Evolutionary conservation across 35 echinoderm and acorn worm species (phyloP).

Genomic region (Stichopus chloronotus): DNA sequence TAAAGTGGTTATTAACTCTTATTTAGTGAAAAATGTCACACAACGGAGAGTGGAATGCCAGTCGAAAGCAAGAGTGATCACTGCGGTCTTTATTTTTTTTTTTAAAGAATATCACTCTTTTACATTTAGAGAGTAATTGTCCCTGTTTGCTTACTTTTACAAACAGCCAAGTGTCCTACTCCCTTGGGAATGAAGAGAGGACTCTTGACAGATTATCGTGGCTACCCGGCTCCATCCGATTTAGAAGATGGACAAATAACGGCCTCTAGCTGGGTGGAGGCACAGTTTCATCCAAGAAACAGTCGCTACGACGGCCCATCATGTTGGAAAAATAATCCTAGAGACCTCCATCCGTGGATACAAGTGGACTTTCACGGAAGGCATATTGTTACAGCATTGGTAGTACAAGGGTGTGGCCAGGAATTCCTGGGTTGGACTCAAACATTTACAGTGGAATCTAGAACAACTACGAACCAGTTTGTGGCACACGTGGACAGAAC

Average conservation of each 20-base stretch:
- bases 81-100: no score
- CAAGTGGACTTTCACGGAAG: conserved; percentile 12
- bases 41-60: no score
- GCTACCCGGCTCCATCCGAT: neutral
- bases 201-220: neutral
- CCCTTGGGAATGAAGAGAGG: conserved; percentile 28
- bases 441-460: neutral
- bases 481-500: neutral
- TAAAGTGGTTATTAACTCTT: no score
- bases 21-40: no score
- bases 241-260: conserved; percentile 10
- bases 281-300: neutral
- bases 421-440: conserved; percentile 8
- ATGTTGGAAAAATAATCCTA: conserved; percentile 16
- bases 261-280: neutral
- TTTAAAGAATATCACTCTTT: no score
- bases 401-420: neutral
- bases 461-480: neutral
- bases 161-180: conserved; percentile 9
- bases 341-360: conserved; percentile 8
- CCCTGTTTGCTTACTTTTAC: no score
- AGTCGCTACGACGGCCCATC: conserved; percentile 5
- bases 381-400: conserved; percentile 8
- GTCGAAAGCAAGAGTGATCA: no score
- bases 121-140: no score